Evolutionary conservation across 53 echinoderm and acorn worm species (phyloP).

Genomic region (Paelopatides confundens): DNA sequence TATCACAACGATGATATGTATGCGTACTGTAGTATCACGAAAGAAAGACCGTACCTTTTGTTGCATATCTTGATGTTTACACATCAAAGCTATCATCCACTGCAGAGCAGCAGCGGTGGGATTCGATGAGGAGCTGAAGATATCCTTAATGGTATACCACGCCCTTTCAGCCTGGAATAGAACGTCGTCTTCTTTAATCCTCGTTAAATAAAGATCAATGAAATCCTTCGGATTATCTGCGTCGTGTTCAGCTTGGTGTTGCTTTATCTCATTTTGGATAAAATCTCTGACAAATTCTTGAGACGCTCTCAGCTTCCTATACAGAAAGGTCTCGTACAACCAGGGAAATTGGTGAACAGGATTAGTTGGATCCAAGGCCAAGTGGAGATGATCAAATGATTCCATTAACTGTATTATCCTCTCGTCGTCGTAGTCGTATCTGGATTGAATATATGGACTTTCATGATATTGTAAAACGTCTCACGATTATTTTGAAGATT

Average conservation of each 20-base stretch:
- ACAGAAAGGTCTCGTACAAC: slow-evolving; percentile 7
- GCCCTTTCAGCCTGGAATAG: neutral
- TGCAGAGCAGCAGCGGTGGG: neutral
- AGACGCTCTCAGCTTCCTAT: neutral
- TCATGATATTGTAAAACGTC: neutral
- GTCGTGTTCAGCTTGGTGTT: slow-evolving; percentile 14
- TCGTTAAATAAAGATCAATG: slow-evolving; percentile 55
- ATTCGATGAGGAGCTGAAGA: slow-evolving; percentile 16
- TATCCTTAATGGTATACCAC: slow-evolving; percentile 28
- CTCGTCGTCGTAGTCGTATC: slow-evolving; percentile 9
- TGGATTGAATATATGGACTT: neutral
- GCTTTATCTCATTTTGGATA: slow-evolving; percentile 20
- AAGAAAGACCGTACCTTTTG: neutral
- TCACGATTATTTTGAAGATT: no score
- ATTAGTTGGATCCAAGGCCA: slow-evolving; percentile 3
- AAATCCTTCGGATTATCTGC: slow-evolving; percentile 51
- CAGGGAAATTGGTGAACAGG: slow-evolving; percentile 25
- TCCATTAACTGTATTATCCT: slow-evolving; percentile 4
- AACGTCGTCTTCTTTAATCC: slow-evolving; percentile 20
- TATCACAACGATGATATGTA: neutral
- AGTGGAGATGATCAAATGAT: slow-evolving; percentile 1
- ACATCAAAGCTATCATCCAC: slow-evolving; percentile 30
- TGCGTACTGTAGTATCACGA: neutral
- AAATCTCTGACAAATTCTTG: slow-evolving; percentile 32
- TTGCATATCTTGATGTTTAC: slow-evolving; percentile 4